phyloP scores from a whole-genome alignment of 2,113 vertebrate species.

The Okapia johnstoni region DNA sequence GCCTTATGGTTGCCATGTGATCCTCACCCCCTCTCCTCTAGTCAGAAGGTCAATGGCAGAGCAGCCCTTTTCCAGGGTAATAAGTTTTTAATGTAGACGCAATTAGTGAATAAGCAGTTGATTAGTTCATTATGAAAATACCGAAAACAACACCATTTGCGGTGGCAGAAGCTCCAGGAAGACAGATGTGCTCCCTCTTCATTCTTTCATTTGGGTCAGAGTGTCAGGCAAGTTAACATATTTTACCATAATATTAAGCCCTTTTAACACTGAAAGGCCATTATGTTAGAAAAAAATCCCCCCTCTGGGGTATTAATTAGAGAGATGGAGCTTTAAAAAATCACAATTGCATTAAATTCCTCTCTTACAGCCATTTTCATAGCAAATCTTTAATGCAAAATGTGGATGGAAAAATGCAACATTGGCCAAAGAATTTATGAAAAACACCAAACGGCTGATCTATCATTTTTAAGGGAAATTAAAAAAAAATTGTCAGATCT shows the following conservation, averaged over 20 bases:
- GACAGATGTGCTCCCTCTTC: constrained; percentile 54
- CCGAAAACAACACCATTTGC: constrained; percentile 63
- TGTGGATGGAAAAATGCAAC: not conserved
- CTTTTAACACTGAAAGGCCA: constrained; percentile 66
- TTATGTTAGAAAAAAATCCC: constrained; percentile 54
- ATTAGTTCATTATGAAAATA: constrained; percentile 68
- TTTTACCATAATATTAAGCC: constrained; percentile 70
- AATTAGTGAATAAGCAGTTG: constrained; percentile 55
- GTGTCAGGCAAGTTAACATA: constrained; percentile 52
- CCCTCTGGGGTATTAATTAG: constrained; percentile 77
- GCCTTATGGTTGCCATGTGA: not conserved
- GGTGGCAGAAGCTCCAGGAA: constrained; percentile 23
- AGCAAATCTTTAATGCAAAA: constrained; percentile 59
- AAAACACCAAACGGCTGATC: constrained; percentile 1
- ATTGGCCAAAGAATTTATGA: not conserved
- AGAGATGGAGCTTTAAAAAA: constrained; percentile 61
- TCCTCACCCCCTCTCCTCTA: not conserved
- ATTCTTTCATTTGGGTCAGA: constrained; percentile 67
- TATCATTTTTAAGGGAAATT: constrained; percentile 33
- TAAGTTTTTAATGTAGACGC: constrained; percentile 47
- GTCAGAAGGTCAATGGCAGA: constrained; percentile 22
- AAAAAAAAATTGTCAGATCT: not conserved
- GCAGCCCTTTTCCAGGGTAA: constrained; percentile 43
- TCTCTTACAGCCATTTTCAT: constrained; percentile 64
- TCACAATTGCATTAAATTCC: constrained; percentile 56